These are phyloP conservation scores for Triplophysa rosa DNA, from an alignment of 2,113 vertebrate genomes.

Conservation along the genomic window DNA sequence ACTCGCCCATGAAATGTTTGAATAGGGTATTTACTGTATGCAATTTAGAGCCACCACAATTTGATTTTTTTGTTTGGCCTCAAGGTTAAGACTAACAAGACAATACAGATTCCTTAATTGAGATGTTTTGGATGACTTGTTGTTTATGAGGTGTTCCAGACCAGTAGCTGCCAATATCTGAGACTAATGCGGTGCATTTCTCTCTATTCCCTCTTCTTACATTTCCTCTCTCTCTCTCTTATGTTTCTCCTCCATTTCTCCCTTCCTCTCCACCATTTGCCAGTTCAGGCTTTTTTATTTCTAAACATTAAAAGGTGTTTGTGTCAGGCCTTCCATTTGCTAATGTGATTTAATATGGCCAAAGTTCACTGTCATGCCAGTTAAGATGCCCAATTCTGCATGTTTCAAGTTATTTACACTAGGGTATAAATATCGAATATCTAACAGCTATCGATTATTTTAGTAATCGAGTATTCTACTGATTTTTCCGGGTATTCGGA, in stretches of 20 bases:
- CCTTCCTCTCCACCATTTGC: background rate
- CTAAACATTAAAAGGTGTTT: background rate
- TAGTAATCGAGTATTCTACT: too few relatives aligned
- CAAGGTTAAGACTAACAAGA: background rate
- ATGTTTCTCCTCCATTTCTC: background rate
- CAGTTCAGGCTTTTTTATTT: background rate
- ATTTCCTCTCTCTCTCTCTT: constrained; percentile 16
- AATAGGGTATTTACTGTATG: too few relatives aligned
- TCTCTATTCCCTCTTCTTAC: background rate
- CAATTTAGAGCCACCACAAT: too few relatives aligned
- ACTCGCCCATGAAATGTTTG: too few relatives aligned
- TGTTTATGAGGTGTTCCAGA: constrained; percentile 5
- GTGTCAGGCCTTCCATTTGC: background rate
- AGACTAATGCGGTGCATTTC: background rate
- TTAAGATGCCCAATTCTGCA: background rate
- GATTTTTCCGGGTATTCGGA: too few relatives aligned
- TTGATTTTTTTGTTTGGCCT: too few relatives aligned
- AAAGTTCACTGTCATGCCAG: background rate
- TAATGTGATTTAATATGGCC: background rate
- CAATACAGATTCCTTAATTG: background rate
- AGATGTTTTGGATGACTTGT: background rate
- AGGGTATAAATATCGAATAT: too few relatives aligned
- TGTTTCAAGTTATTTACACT: background rate
- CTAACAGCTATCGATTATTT: too few relatives aligned
- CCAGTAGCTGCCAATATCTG: background rate